Percentiles rank a stretch among this genome's conserved stretches.
Evolutionary conservation across 30 jellyfish, hydroid and myxozoan species (phyloP).

Genomic region (Aurelia sp.): DNA sequence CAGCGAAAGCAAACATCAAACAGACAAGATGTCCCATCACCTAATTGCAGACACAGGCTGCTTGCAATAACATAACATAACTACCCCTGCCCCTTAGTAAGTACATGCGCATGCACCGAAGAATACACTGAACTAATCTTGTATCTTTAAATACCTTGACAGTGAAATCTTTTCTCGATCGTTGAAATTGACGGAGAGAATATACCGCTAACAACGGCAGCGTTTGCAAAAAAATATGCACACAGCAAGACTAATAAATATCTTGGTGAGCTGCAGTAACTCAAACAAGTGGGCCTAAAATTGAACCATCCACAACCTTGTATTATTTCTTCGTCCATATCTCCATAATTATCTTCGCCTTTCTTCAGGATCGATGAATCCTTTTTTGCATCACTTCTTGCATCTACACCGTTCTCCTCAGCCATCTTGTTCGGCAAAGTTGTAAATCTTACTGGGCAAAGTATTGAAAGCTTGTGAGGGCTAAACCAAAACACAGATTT

Average conservation of each 20-base stretch:
- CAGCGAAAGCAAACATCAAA: no score
- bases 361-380: neutral
- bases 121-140: no score
- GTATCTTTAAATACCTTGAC: conserved; percentile 11
- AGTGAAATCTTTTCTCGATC: conserved; percentile 47
- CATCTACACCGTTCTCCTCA: neutral
- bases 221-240: conserved; percentile 33
- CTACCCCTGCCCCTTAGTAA: no score
- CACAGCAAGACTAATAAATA: conserved; percentile 24
- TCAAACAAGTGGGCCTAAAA: conserved; percentile 25
- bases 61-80: no score
- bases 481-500: no score
- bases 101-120: no score
- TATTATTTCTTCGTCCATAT: neutral
- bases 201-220: conserved; percentile 47
- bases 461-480: no score
- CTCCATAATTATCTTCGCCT: neutral
- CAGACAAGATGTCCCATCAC: no score
- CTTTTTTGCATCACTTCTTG: neutral
- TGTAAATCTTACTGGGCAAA: no score
- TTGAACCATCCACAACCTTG: conserved; percentile 54
- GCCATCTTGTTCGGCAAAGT: neutral
- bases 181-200: conserved; percentile 58
- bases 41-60: no score
- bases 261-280: neutral